phyloP scores from a whole-genome alignment of 2,797 vertebrate species.

The Glyptemys insculpta region DNA sequence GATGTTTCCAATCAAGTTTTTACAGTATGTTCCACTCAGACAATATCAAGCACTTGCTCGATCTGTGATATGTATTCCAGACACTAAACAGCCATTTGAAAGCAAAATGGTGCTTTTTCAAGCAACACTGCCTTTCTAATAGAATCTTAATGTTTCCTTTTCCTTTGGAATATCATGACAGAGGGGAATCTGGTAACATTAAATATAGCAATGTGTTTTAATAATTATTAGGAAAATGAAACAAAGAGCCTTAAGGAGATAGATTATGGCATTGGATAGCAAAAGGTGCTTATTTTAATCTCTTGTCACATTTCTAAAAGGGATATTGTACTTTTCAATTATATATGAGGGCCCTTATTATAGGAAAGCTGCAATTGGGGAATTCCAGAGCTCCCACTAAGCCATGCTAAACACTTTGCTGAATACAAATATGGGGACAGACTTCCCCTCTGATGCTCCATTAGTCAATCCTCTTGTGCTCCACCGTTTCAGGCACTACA shows the following conservation, averaged over 20 bases:
- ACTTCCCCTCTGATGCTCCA: neutral
- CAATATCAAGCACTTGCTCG: constrained; percentile 26
- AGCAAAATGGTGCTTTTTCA: constrained; percentile 41
- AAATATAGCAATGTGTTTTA: constrained; percentile 25
- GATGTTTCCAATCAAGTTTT: constrained; percentile 25
- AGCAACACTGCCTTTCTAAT: constrained; percentile 44
- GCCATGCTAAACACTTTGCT: neutral
- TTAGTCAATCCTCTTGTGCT: neutral
- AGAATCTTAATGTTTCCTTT: constrained; percentile 61
- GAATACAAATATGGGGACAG: neutral
- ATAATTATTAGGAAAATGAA: constrained; percentile 29
- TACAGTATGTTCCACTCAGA: neutral
- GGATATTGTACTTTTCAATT: constrained; percentile 8
- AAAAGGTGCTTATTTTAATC: constrained; percentile 35
- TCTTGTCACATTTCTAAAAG: constrained; percentile 54
- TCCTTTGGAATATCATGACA: constrained; percentile 18
- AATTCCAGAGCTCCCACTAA: constrained; percentile 32
- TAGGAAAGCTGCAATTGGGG: constrained; percentile 26
- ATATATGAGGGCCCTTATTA: neutral
- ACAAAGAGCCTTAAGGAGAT: constrained; percentile 23
- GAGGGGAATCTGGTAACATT: constrained; percentile 23
- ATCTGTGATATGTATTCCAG: constrained; percentile 45
- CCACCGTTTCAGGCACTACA: neutral
- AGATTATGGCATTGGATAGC: neutral
- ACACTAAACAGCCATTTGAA: constrained; percentile 43